Percentiles rank a stretch among this genome's conserved stretches.
phyloP scores from a whole-genome alignment of 2,888 invertebrate species.

The Caenorhabditis sp. region DNA sequence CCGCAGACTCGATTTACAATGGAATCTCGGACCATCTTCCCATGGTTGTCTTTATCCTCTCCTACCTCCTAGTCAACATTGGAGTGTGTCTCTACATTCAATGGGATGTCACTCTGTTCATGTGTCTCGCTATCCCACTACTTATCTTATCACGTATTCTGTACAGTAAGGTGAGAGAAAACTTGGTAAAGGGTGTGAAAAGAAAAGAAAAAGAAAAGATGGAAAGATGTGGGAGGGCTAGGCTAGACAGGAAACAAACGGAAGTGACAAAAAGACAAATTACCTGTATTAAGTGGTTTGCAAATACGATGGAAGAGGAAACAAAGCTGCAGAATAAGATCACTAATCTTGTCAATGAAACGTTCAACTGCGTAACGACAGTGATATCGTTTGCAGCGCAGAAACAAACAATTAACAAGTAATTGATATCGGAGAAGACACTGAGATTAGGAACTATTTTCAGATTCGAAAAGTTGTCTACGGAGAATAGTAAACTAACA shows the following conservation, averaged over 20 bases:
- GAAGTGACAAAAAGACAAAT: neutral
- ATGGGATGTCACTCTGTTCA: constrained; percentile 82
- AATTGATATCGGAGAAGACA: neutral
- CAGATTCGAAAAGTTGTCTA: constrained; percentile 77
- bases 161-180: constrained; percentile 76
- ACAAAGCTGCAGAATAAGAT: constrained; percentile 78
- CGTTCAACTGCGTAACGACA: constrained; percentile 80
- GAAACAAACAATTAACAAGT: constrained; percentile 81
- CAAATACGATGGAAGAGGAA: constrained; percentile 80
- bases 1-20: constrained; percentile 81
- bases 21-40: constrained; percentile 82
- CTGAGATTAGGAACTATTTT: neutral
- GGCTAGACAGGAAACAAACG: constrained; percentile 23
- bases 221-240: neutral
- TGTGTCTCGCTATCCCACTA: constrained; percentile 78
- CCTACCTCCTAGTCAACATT: constrained; percentile 74
- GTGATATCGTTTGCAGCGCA: constrained; percentile 82
- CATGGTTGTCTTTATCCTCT: constrained; percentile 79
- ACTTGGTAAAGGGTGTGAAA: neutral
- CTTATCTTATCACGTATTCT: constrained; percentile 76
- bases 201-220: neutral
- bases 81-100: constrained; percentile 78
- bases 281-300: constrained; percentile 79
- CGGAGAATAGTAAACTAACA: constrained; percentile 76
- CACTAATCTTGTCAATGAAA: constrained; percentile 80